These are phyloP conservation scores for Epinephelus coioides DNA, from an alignment of 2,797 vertebrate species.

Conservation along the genomic window DNA sequence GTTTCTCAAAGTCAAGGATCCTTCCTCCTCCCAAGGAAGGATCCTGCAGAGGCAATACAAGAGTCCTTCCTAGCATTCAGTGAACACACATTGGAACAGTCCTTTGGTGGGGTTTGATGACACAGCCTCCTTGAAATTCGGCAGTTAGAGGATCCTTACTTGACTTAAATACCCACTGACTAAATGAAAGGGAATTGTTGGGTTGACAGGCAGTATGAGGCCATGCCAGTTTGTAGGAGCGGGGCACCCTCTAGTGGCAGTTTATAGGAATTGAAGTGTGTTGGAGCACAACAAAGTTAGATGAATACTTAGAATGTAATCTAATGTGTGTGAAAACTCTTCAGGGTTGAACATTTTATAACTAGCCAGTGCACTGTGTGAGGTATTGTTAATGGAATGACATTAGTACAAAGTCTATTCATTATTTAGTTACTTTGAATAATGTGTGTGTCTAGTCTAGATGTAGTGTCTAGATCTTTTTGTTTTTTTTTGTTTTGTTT, in stretches of 20 bases:
- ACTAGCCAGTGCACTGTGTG: background rate
- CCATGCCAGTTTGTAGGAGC: background rate
- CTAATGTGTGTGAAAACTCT: background rate
- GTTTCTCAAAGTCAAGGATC: too few species aligned
- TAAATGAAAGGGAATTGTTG: background rate
- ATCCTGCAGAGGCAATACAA: too few species aligned
- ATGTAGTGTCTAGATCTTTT: background rate
- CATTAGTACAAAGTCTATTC: background rate
- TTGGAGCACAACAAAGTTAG: background rate
- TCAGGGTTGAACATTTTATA: background rate
- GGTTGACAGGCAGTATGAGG: too few species aligned
- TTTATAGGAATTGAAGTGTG: background rate
- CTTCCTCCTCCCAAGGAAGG: too few species aligned
- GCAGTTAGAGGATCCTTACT: too few species aligned
- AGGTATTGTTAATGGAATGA: background rate
- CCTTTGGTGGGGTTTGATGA: too few species aligned
- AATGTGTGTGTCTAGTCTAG: background rate
- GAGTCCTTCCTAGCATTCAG: too few species aligned
- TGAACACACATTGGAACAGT: too few species aligned
- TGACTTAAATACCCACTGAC: too few species aligned
- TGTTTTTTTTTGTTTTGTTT: too few species aligned
- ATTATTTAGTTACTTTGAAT: background rate
- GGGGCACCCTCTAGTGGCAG: constrained; percentile 58
- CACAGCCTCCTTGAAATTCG: too few species aligned
- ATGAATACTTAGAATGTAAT: background rate